Evolutionary conservation across 2,797 vertebrate genomes (phyloP).

Genomic region (Chelidonichthys spinosus): DNA sequence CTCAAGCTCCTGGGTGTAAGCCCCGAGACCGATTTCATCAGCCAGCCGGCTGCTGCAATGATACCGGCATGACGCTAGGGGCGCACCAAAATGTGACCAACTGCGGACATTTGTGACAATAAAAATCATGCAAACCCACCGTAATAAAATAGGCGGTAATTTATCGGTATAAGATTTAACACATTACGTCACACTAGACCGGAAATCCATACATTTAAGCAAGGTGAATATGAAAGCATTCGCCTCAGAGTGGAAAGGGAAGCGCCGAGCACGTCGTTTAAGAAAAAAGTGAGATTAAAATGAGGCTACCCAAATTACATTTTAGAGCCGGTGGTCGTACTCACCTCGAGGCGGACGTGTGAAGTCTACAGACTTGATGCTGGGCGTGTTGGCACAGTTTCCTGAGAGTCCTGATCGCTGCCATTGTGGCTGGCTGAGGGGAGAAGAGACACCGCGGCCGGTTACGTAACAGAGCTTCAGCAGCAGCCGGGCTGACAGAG

Average conservation of each 20-base stretch:
- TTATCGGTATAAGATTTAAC: accelerated
- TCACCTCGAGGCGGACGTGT: slow-evolving; percentile 85
- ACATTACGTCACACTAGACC: too few species aligned
- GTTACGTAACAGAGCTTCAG: slow-evolving; percentile 20
- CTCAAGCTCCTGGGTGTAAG: slow-evolving; percentile 64
- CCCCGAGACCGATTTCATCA: slow-evolving; percentile 80
- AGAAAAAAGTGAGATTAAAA: background rate
- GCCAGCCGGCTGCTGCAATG: slow-evolving; percentile 60
- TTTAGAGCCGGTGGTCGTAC: slow-evolving; percentile 17
- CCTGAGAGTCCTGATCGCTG: slow-evolving; percentile 80
- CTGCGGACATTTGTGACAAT: slow-evolving; percentile 37
- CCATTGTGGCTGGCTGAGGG: slow-evolving; percentile 70
- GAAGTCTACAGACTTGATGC: slow-evolving; percentile 81
- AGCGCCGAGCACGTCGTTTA: background rate
- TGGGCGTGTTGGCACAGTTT: slow-evolving; percentile 80
- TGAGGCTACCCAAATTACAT: background rate
- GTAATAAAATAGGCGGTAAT: background rate
- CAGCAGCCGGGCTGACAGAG: slow-evolving; percentile 18
- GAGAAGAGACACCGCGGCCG: slow-evolving; percentile 13
- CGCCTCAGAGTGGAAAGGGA: background rate
- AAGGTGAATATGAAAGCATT: too few species aligned
- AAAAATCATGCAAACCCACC: background rate
- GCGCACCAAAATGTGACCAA: slow-evolving; percentile 37
- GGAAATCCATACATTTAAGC: accelerated
- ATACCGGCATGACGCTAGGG: slow-evolving; percentile 71